Base-by-base conservation (phyloP, 2,797 vertebrate genomes). In the Microhierax caerulescens region DNA sequence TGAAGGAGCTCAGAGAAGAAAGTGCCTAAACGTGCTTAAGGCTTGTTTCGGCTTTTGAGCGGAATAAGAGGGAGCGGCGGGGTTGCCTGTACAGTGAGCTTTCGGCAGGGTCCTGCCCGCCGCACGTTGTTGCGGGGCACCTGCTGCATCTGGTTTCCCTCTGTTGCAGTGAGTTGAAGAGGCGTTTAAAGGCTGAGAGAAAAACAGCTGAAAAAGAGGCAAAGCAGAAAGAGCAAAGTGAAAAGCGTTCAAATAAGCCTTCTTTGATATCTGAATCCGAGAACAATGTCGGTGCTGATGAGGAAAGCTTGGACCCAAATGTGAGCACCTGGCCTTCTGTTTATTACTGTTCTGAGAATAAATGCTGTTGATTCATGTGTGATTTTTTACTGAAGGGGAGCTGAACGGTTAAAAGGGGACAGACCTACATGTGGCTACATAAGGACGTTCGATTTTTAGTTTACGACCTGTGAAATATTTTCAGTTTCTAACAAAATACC, bases 111-210 rank as follows among this genome's bases (percentile, higher is more conserved):
- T 45, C 37, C 11, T 48, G 15, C 9, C 11, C 53, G 15, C 9
- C 5, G 5, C 0, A 16, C 4, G 37, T 70, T 80, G 37, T 77
- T 4, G 61, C 18, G 2, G 25, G 50, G 30, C n/a, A 77, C 7
- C 34, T 85, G 11, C 64, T 57, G 67, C 48, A 84, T n/a, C 75
- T 13, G 27, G 17, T 78, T 45, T 67, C 11, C 53, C 75, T 94
- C 50, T 85, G 85, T 94, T 84, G 61, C 90, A 99, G 99, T 98
- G 99, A 99, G 98, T 98, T 98, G 94, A 99, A 99, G 97, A 99
- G 99, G 78, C 99, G 99, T 70, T 96, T 99, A 97, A 99, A 99
- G 98, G 99, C 99, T 1, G 99, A 99, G 88, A 99, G 99, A 94
- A 99, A 99, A 95, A 98, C 97, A 10, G 98, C 98, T 5, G 99